These are phyloP conservation scores for Drosophila mulleri DNA, from an alignment of 2,888 invertebrate genomes.

Conservation along the genomic window DNA sequence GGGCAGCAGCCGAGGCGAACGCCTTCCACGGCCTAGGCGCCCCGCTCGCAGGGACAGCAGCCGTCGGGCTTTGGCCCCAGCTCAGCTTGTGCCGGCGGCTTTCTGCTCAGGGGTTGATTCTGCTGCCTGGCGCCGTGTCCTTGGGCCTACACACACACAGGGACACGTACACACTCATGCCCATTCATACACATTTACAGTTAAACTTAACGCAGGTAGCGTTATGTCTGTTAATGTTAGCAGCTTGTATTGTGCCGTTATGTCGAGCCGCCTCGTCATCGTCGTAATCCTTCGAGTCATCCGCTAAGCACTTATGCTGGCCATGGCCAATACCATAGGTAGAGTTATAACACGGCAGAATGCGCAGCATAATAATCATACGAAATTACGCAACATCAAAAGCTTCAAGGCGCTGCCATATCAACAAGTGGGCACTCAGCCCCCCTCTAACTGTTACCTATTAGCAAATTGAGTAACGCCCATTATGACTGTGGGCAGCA, in stretches of 20 bases:
- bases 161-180: background rate
- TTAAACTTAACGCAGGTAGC: slow-evolving; percentile 23
- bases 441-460: slow-evolving; percentile 33
- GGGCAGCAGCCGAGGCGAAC: slow-evolving; percentile 41
- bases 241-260: slow-evolving; percentile 19
- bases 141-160: slow-evolving; percentile 37
- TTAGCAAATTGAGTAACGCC: slow-evolving; percentile 64
- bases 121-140: slow-evolving; percentile 38
- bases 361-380: slow-evolving; percentile 51
- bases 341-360: slow-evolving; percentile 3
- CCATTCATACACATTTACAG: background rate
- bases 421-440: slow-evolving; percentile 59
- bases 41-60: slow-evolving; percentile 7
- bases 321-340: background rate
- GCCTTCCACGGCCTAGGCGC: slow-evolving; percentile 23
- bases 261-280: slow-evolving; percentile 1
- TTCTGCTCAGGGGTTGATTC: slow-evolving; percentile 43
- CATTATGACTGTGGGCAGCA: slow-evolving; percentile 44
- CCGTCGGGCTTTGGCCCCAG: slow-evolving; percentile 56
- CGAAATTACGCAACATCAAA: slow-evolving; percentile 45
- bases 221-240: slow-evolving; percentile 28
- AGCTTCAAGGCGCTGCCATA: slow-evolving; percentile 50
- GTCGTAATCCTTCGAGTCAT: slow-evolving; percentile 11
- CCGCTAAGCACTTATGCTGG: slow-evolving; percentile 9
- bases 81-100: slow-evolving; percentile 37